Conservation (phyloP, 2,797 vertebrate species). For the Nannoperca australis region DNA sequence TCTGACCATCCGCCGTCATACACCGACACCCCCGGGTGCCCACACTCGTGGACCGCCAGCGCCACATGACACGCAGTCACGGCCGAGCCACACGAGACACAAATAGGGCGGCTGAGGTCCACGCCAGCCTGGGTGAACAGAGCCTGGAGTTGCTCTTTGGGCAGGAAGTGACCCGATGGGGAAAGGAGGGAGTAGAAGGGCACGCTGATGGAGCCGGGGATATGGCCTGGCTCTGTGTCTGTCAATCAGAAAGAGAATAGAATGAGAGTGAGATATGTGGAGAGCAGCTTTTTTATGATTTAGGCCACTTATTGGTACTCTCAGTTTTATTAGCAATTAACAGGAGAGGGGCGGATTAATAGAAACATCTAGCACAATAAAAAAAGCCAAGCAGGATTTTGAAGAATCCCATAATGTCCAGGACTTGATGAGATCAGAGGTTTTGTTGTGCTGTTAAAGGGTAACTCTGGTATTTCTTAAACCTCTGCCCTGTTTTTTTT, state of each 20-base stretch:
- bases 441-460: neutral
- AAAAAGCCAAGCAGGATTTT: neutral
- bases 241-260: constrained; percentile 36
- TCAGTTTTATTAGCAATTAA: neutral
- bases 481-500: too few relatives aligned
- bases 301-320: neutral
- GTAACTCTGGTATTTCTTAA: too few relatives aligned
- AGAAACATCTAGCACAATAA: neutral
- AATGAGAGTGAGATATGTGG: neutral
- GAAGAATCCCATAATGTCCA: neutral
- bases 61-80: constrained; percentile 91
- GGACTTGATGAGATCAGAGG: neutral
- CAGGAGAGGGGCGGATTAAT: neutral
- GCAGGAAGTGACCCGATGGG: constrained; percentile 87
- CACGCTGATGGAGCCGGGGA: constrained; percentile 89
- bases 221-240: constrained; percentile 92
- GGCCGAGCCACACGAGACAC: constrained; percentile 88
- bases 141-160: constrained; percentile 83
- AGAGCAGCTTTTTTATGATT: neutral
- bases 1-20: constrained; percentile 95
- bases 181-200: constrained; percentile 90
- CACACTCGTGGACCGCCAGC: constrained; percentile 90
- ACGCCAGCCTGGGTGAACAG: constrained; percentile 88
- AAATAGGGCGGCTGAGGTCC: constrained; percentile 86
- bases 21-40: constrained; percentile 87